phyloP scores from a whole-genome alignment of 2,888 invertebrate species.

The Phengaris alcon region DNA sequence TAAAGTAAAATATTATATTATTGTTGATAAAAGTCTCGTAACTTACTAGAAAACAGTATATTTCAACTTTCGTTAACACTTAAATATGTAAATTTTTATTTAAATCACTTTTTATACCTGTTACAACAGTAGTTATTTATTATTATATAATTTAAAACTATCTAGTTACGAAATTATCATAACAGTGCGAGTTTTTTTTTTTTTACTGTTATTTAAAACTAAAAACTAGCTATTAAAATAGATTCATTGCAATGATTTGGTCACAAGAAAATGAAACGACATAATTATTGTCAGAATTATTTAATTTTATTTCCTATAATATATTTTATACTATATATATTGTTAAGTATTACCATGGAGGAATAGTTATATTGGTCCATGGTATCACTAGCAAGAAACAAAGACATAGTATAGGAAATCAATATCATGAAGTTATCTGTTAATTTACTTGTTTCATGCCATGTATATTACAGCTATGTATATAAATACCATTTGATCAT shows the following conservation, averaged over 20 bases:
- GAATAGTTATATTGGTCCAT: too few relatives aligned
- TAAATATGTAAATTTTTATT: background rate
- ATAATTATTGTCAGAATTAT: too few relatives aligned
- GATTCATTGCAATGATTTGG: too few relatives aligned
- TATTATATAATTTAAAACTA: background rate
- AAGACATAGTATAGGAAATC: background rate
- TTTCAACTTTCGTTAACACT: background rate
- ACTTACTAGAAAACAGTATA: background rate
- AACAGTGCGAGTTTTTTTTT: background rate
- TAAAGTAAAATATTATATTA: background rate
- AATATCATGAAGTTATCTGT: background rate
- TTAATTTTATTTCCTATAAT: too few relatives aligned
- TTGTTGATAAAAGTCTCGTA: background rate
- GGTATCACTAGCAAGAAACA: background rate
- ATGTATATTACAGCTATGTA: too few relatives aligned
- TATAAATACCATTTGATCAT: background rate
- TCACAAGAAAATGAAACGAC: too few relatives aligned
- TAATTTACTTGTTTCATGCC: too few relatives aligned
- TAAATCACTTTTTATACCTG: conserved; percentile 8
- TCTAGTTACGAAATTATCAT: background rate
- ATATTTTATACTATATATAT: too few relatives aligned
- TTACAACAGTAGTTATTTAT: background rate
- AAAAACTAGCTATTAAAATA: too few relatives aligned
- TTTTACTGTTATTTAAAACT: too few relatives aligned
- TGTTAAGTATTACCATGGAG: too few relatives aligned